These are phyloP conservation scores for Thyatira batis DNA, from an alignment of 2,888 invertebrate species.

Conservation along the genomic window DNA sequence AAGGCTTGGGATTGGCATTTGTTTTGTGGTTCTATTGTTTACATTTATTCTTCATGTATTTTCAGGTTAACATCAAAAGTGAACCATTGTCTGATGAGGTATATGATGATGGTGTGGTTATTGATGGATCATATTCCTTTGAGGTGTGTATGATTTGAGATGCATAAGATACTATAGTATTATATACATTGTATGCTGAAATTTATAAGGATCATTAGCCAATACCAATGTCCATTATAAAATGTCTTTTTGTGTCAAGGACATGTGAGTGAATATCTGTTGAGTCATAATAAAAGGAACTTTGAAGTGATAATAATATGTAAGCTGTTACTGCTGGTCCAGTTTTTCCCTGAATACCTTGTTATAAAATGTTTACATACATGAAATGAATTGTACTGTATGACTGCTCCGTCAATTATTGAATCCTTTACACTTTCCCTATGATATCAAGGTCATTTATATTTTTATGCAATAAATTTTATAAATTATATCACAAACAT, in stretches of 20 bases:
- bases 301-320: conserved; percentile 30
- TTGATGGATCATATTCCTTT: conserved; percentile 73
- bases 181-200: conserved; percentile 9
- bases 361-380: not conserved
- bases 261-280: conserved; percentile 50
- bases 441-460: not conserved
- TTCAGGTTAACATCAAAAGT: conserved; percentile 81
- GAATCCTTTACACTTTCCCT: not conserved
- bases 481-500: not conserved
- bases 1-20: conserved; percentile 61
- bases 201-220: conserved; percentile 24
- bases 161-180: conserved; percentile 17
- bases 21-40: conserved; percentile 40
- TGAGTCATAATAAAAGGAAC: conserved; percentile 28
- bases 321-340: conserved; percentile 6
- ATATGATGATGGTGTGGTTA: conserved; percentile 79
- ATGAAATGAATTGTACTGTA: not conserved
- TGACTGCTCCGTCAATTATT: not conserved
- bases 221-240: conserved; percentile 24
- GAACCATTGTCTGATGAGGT: conserved; percentile 81
- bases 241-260: conserved; percentile 64
- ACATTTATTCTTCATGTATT: conserved; percentile 51
- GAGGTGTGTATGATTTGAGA: conserved; percentile 63
- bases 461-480: not conserved
- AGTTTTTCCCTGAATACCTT: conserved; percentile 3